phyloP scores from a whole-genome alignment of 2,888 invertebrate genomes.

The Hypomecis atomaria region DNA sequence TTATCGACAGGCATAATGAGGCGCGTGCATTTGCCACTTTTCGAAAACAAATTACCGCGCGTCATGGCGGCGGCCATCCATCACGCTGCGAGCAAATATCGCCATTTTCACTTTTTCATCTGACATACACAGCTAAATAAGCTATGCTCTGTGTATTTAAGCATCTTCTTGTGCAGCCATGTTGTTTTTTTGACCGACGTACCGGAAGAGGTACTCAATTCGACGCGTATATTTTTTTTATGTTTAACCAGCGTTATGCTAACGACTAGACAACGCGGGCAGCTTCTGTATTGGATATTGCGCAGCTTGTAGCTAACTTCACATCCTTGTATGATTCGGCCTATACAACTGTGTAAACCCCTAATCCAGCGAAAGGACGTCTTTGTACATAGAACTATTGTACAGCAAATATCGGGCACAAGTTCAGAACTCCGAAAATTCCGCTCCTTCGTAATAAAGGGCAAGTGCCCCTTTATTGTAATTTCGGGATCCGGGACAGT shows the following conservation, averaged over 20 bases:
- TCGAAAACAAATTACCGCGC: constrained; percentile 21
- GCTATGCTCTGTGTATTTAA: background rate
- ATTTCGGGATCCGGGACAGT: background rate
- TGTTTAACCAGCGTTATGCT: background rate
- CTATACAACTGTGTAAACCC: too few relatives aligned
- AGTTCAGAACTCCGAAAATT: too few relatives aligned
- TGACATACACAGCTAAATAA: background rate
- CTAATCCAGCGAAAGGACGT: too few relatives aligned
- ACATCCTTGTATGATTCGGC: too few relatives aligned
- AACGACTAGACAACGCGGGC: too few relatives aligned
- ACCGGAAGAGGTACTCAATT: too few relatives aligned
- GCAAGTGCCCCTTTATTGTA: constrained; percentile 6
- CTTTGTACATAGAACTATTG: too few relatives aligned
- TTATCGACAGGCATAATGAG: constrained; percentile 20
- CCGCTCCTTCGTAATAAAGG: background rate
- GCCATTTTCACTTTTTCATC: constrained; percentile 12
- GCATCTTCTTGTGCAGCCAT: constrained; percentile 1
- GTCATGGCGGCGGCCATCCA: constrained; percentile 22
- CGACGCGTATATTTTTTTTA: background rate
- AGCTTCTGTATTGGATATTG: too few relatives aligned
- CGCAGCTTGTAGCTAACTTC: too few relatives aligned
- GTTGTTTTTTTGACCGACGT: background rate
- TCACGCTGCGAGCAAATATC: constrained; percentile 16
- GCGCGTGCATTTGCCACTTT: constrained; percentile 21
- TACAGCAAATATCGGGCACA: too few relatives aligned